Conservation (phyloP, 2,113 vertebrate species). For the Antechinus stuartii region DNA sequence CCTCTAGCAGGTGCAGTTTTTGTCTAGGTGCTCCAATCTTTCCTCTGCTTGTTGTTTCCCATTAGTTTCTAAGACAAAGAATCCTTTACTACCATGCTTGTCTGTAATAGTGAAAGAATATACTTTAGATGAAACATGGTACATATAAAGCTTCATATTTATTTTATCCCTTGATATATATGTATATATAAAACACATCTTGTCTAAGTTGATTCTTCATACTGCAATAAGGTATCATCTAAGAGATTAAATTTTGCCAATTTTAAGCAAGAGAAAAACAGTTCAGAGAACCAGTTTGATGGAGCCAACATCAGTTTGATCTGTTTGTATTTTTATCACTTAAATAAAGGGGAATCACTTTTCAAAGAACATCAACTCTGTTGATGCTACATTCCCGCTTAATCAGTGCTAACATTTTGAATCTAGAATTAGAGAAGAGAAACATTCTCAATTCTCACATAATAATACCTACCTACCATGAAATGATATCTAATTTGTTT, state of each 20-base stretch:
- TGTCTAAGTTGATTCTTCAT: not conserved
- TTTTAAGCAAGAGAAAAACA: conserved; percentile 28
- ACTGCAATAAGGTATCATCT: not conserved
- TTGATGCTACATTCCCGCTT: not conserved
- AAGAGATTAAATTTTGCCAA: not conserved
- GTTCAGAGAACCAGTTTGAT: conserved; percentile 30
- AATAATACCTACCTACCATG: not conserved
- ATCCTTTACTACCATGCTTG: not conserved
- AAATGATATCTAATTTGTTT: conserved; percentile 29
- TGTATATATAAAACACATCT: not conserved
- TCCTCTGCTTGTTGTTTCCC: not conserved
- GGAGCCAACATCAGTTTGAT: conserved; percentile 2
- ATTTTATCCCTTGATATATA: not conserved
- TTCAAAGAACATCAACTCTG: not conserved
- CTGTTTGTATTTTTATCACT: conserved; percentile 18
- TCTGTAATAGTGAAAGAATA: not conserved
- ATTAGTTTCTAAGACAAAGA: not conserved
- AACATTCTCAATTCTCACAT: conserved; percentile 5
- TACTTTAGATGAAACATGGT: not conserved
- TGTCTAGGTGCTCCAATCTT: not conserved
- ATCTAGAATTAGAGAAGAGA: conserved; percentile 48
- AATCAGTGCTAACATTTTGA: conserved; percentile 18
- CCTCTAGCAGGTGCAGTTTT: not conserved
- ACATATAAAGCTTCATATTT: not conserved
- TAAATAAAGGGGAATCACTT: not conserved